Conservation (phyloP, 2,113 vertebrate species). For the Diglossa brunneiventris region DNA sequence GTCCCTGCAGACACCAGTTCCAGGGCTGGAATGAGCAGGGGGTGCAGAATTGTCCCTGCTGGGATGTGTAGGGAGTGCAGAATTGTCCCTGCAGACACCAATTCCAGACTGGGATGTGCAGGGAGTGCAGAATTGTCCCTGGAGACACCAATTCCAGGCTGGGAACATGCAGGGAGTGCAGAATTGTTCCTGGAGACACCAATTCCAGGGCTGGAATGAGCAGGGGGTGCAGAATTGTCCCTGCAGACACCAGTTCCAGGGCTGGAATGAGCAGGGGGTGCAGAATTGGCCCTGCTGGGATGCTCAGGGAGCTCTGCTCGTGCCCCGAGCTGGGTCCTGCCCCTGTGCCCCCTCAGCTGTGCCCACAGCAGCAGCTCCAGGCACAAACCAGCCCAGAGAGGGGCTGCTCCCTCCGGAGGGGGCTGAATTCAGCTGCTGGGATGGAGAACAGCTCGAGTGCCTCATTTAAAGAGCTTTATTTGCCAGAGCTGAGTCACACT, state of each 20-base stretch:
- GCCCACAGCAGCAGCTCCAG: not conserved
- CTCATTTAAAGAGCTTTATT: not conserved
- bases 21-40: not conserved
- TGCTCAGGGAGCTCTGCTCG: not conserved
- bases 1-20: too few species aligned
- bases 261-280: too few species aligned
- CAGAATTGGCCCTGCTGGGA: too few species aligned
- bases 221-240: too few species aligned
- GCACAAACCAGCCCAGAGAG: not conserved
- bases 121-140: not conserved
- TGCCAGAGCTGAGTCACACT: not conserved
- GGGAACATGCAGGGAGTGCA: too few species aligned
- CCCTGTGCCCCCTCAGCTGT: not conserved
- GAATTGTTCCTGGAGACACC: not conserved
- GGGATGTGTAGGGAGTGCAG: too few species aligned
- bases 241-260: too few species aligned
- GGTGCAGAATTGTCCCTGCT: too few species aligned
- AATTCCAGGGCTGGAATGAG: too few species aligned
- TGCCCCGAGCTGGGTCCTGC: not conserved
- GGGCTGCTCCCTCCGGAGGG: not conserved
- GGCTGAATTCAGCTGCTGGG: not conserved
- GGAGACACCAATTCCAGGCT: not conserved
- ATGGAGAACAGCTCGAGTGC: not conserved
- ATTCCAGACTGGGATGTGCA: too few species aligned
- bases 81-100: not conserved